A percentile compares a stretch with the other conserved stretches of the same genome.
These are phyloP conservation scores for Hippopotamyrus pictus DNA, from an alignment of 2,797 vertebrate species.

Conservation along the genomic window DNA sequence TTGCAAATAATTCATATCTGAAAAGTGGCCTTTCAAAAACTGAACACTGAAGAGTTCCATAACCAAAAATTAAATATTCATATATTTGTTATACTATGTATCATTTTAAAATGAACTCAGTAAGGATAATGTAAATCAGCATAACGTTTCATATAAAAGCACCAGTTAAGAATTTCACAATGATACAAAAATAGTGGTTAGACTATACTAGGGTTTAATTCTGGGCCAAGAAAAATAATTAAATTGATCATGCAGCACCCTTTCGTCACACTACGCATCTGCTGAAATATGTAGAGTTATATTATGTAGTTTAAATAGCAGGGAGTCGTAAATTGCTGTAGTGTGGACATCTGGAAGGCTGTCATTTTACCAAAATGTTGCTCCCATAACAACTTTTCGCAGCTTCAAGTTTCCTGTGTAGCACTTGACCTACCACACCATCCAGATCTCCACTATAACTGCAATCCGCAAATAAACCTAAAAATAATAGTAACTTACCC, in stretches of 20 bases:
- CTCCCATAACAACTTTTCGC: neutral
- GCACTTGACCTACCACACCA: slow-evolving; percentile 21
- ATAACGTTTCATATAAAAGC: neutral
- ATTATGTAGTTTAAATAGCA: neutral
- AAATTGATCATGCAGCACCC: neutral
- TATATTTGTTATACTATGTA: neutral
- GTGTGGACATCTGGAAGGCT: neutral
- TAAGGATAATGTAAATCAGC: neutral
- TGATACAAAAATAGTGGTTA: neutral
- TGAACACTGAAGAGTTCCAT: neutral
- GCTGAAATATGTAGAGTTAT: neutral
- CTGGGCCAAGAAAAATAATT: neutral
- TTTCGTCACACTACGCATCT: neutral
- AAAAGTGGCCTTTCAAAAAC: neutral
- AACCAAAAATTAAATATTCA: neutral
- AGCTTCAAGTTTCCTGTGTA: slow-evolving; percentile 3
- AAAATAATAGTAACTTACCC: slow-evolving; percentile 19
- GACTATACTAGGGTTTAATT: neutral
- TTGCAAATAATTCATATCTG: neutral
- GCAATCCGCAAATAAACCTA: neutral
- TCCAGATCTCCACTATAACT: slow-evolving; percentile 7
- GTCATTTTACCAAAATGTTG: neutral
- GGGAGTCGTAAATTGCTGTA: neutral
- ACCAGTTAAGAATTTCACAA: neutral
- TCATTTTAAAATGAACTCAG: neutral